phyloP scores from a whole-genome alignment of 2,888 invertebrate species.

The Drosophila anceps region DNA sequence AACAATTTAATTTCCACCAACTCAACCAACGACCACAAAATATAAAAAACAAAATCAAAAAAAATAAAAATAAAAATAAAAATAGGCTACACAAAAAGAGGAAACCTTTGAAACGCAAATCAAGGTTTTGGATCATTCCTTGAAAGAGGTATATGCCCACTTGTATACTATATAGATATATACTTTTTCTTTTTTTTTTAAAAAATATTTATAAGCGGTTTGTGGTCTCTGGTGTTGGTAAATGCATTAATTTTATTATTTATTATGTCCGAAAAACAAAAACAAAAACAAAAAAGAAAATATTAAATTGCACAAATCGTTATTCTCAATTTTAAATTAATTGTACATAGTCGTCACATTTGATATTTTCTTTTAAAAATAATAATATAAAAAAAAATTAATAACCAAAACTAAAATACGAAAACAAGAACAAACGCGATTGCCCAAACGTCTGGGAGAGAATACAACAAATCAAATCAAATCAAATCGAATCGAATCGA shows the following conservation, averaged over 20 bases:
- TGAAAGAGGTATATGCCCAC: conserved; percentile 93
- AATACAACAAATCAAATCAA: conserved; percentile 49
- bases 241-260: conserved; percentile 28
- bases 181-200: too few relatives aligned
- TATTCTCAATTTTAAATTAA: conserved; percentile 84
- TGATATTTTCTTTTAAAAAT: conserved; percentile 76
- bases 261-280: conserved; percentile 22
- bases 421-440: conserved; percentile 16
- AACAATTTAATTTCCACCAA: conserved; percentile 25
- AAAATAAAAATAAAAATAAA: conserved; percentile 6
- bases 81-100: conserved; percentile 97
- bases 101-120: conserved; percentile 96
- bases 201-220: conserved; percentile 31
- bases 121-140: conserved; percentile 94
- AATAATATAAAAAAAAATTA: neutral
- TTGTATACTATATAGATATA: conserved; percentile 25
- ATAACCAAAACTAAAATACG: conserved; percentile 28
- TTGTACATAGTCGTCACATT: conserved; percentile 79
- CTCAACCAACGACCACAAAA: conserved; percentile 58
- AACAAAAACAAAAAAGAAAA: conserved; percentile 72
- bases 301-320: conserved; percentile 85
- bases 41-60: conserved; percentile 84
- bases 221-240: conserved; percentile 75
- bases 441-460: conserved; percentile 50
- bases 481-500: conserved; percentile 22